Conservation (phyloP, 2,888 invertebrate genomes). For the Chydorus sphaericus region DNA sequence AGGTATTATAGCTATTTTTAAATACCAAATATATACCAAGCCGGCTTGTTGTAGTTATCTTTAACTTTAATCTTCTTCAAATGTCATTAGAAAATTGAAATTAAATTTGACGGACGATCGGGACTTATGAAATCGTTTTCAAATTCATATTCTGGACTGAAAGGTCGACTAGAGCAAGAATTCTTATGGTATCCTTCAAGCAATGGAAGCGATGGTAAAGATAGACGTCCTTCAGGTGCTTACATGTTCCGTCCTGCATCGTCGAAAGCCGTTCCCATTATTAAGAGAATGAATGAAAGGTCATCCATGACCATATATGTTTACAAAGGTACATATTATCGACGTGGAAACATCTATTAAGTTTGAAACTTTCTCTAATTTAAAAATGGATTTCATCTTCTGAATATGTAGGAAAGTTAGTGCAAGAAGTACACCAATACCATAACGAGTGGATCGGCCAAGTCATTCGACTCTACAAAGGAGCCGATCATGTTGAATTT, state of each 20-base stretch:
- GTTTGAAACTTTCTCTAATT: no score
- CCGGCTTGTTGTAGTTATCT: not conserved
- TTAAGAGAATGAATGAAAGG: conserved; percentile 19
- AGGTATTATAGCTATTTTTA: not conserved
- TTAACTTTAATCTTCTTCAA: not conserved
- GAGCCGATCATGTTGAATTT: conserved; percentile 30
- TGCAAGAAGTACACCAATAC: conserved; percentile 47
- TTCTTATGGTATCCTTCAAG: conserved; percentile 58
- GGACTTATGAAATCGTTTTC: conserved; percentile 7
- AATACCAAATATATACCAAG: not conserved
- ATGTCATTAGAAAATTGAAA: conserved; percentile 27
- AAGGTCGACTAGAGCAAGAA: conserved; percentile 38
- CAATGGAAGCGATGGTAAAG: conserved; percentile 46
- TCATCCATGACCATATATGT: no score
- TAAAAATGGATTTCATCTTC: no score
- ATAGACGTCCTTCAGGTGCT: conserved; percentile 69
- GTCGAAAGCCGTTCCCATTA: conserved; percentile 28
- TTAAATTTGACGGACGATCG: conserved; percentile 36
- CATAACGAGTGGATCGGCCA: conserved; percentile 46
- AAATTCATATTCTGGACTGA: not conserved
- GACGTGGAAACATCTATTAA: no score
- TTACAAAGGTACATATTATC: no score
- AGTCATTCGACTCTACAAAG: conserved; percentile 39
- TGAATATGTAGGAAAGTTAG: conserved; percentile 30
- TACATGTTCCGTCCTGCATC: conserved; percentile 69